phyloP scores from a whole-genome alignment of 92 coral and sea anemone genomes.

The Siderastrea siderea region DNA sequence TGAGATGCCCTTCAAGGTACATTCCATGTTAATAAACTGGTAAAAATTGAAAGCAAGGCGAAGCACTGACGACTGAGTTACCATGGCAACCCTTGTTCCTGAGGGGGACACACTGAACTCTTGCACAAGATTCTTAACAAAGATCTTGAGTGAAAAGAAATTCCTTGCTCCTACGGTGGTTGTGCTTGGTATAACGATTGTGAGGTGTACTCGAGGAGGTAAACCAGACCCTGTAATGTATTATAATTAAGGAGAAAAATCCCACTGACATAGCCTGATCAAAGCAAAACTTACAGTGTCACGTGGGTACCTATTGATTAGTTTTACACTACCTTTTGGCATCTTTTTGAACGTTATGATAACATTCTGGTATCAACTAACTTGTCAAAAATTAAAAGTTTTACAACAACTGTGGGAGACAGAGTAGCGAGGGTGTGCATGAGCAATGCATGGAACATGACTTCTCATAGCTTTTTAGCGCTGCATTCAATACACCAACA shows the following conservation, averaged over 20 bases:
- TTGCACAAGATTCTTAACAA: slow-evolving; percentile 43
- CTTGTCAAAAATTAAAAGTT: no score
- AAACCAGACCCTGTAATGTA: slow-evolving; percentile 24
- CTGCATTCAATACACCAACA: no score
- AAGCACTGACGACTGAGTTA: slow-evolving; percentile 61
- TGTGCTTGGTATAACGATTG: slow-evolving; percentile 65
- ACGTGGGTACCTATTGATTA: no score
- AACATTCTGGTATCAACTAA: no score
- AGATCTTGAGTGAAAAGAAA: slow-evolving; percentile 29
- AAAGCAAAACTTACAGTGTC: background rate
- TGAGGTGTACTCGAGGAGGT: slow-evolving; percentile 68
- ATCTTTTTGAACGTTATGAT: no score
- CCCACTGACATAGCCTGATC: background rate
- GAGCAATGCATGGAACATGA: no score
- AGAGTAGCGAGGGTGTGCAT: no score
- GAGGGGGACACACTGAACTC: slow-evolving; percentile 82
- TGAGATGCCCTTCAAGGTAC: slow-evolving; percentile 73
- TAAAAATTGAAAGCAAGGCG: slow-evolving; percentile 61
- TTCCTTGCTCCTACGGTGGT: slow-evolving; percentile 41
- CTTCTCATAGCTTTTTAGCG: no score
- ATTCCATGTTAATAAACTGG: slow-evolving; percentile 78
- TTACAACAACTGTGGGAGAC: no score
- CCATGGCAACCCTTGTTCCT: slow-evolving; percentile 80
- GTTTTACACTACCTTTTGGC: no score
- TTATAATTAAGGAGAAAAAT: background rate